phyloP scores from a whole-genome alignment of 2,797 vertebrate genomes.

The Heteromormyrus szaboi region DNA sequence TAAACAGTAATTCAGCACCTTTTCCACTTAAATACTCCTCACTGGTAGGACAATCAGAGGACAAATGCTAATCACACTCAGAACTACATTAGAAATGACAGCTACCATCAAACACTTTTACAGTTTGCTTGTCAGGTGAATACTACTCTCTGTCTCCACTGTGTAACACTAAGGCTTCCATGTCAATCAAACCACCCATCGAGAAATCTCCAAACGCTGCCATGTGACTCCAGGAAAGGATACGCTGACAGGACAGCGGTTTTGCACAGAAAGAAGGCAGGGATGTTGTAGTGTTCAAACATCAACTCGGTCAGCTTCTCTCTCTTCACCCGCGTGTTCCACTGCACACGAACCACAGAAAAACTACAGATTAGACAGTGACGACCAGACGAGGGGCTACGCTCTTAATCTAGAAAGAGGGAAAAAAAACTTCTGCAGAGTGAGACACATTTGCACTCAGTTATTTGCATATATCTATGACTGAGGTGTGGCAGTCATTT shows the following conservation, averaged over 20 bases:
- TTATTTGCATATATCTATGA: not conserved
- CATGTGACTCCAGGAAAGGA: conserved; percentile 57
- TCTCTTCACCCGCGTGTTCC: conserved; percentile 93
- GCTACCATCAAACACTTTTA: not conserved
- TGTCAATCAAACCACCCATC: not conserved
- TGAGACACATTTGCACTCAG: not conserved
- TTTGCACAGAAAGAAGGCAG: conserved; percentile 98
- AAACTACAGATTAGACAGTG: not conserved
- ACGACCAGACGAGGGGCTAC: not conserved
- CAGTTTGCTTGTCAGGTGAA: not conserved
- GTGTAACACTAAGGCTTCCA: not conserved
- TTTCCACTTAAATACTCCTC: not conserved
- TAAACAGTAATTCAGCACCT: not conserved
- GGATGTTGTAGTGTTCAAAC: conserved; percentile 99
- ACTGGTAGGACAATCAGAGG: not conserved
- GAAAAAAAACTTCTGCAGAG: not conserved
- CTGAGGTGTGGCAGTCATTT: not conserved
- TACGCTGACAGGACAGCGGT: conserved; percentile 96
- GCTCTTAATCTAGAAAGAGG: not conserved
- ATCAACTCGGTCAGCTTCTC: conserved; percentile 95
- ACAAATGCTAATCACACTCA: not conserved
- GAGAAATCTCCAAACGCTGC: not conserved
- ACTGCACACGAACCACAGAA: conserved; percentile 50
- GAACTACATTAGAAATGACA: not conserved
- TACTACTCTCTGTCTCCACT: not conserved